Conservation (phyloP, 2,797 vertebrate species). For the Coilia nasus region DNA sequence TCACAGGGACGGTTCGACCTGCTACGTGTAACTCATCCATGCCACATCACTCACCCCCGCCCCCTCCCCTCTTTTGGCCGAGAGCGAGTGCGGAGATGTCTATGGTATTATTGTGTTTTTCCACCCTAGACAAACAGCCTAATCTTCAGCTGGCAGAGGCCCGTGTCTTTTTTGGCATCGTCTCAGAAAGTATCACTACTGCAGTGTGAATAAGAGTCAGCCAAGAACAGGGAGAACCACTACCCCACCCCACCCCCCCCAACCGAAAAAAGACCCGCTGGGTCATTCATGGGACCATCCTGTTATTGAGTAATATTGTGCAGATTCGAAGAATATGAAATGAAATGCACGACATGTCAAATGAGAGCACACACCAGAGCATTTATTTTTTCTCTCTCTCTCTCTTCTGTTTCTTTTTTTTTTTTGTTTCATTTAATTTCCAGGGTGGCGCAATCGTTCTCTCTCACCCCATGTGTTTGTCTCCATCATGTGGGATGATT, state of each 20-base stretch:
- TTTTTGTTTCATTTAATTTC: slow-evolving; percentile 15
- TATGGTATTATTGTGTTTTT: slow-evolving; percentile 22
- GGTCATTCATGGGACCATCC: slow-evolving; percentile 21
- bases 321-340: background rate
- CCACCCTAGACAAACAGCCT: slow-evolving; percentile 23
- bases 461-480: slow-evolving; percentile 10
- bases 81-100: slow-evolving; percentile 6
- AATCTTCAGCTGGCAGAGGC: slow-evolving; percentile 24
- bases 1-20: background rate
- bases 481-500: slow-evolving; percentile 25
- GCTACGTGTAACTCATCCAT: slow-evolving; percentile 18
- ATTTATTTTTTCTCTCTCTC: background rate
- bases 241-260: too few species aligned
- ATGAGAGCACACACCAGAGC: background rate
- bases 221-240: slow-evolving; percentile 7
- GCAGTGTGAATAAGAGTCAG: slow-evolving; percentile 22
- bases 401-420: background rate
- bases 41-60: background rate
- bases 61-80: background rate
- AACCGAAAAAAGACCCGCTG: background rate
- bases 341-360: background rate
- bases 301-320: slow-evolving; percentile 11
- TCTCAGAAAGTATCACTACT: slow-evolving; percentile 20
- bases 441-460: slow-evolving; percentile 20
- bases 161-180: slow-evolving; percentile 6